These are phyloP conservation scores for Ormyrus thymus DNA, from an alignment of 2,888 invertebrate species.

Conservation along the genomic window DNA sequence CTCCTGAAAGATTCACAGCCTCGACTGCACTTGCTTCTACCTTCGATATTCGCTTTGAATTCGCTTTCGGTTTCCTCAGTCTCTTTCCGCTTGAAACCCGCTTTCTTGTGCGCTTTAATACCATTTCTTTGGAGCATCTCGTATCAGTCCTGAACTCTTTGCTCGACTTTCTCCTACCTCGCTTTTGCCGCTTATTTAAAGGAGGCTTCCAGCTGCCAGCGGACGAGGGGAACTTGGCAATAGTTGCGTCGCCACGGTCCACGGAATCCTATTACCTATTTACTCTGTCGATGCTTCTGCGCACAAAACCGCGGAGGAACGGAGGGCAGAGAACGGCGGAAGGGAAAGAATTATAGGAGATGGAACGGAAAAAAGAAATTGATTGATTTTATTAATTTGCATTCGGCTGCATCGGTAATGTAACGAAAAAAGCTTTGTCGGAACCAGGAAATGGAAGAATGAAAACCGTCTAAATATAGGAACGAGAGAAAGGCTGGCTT, in stretches of 20 bases:
- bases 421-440: neutral
- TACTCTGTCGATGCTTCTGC: conserved; percentile 22
- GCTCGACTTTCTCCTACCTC: conserved; percentile 3
- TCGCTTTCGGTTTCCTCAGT: neutral
- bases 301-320: neutral
- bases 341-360: neutral
- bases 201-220: neutral
- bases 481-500: no score
- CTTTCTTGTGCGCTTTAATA: conserved; percentile 17
- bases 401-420: neutral
- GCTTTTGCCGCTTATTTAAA: conserved; percentile 42
- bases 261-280: conserved; percentile 45
- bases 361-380: neutral
- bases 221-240: conserved; percentile 37
- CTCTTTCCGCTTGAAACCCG: conserved; percentile 1
- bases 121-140: conserved; percentile 12
- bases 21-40: neutral
- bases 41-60: conserved; percentile 21
- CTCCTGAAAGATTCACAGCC: neutral
- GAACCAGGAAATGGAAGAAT: no score
- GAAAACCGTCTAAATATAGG: no score
- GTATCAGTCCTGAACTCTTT: neutral
- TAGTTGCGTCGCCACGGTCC: conserved; percentile 7
- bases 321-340: neutral
- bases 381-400: conserved; percentile 24